Evolutionary conservation across 2,888 invertebrate genomes (phyloP).

Genomic region (Stomorhina lunata): DNA sequence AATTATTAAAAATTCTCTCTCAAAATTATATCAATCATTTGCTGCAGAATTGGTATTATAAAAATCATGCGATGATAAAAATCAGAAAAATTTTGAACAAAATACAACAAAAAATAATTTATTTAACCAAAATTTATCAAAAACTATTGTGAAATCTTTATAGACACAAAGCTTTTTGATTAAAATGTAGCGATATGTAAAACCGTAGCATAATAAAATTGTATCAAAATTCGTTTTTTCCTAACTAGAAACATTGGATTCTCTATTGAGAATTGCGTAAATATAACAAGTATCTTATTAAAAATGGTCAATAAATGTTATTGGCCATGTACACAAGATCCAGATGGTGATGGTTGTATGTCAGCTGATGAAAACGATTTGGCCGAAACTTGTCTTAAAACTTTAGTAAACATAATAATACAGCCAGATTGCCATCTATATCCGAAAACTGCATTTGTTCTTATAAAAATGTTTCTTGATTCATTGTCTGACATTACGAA

Average conservation of each 20-base stretch:
- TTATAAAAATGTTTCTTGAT: conserved; percentile 83
- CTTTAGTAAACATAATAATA: conserved; percentile 81
- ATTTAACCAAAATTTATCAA: too few species aligned
- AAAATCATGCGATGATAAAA: too few species aligned
- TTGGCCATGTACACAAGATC: conserved; percentile 78
- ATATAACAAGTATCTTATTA: conserved; percentile 78
- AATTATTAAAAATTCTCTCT: too few species aligned
- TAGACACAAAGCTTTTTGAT: too few species aligned
- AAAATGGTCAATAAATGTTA: conserved; percentile 80
- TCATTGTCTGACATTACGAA: conserved; percentile 82
- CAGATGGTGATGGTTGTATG: conserved; percentile 81
- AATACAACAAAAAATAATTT: too few species aligned
- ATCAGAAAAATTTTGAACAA: too few species aligned
- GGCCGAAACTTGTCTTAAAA: conserved; percentile 84
- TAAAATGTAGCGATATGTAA: too few species aligned
- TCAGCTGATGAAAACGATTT: conserved; percentile 82
- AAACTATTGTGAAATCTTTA: too few species aligned
- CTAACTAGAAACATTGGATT: conserved; percentile 78
- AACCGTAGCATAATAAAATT: too few species aligned
- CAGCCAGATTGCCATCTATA: conserved; percentile 84
- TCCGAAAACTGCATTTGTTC: conserved; percentile 82
- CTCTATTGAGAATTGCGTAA: conserved; percentile 77
- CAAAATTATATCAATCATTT: too few species aligned
- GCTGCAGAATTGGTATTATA: too few species aligned
- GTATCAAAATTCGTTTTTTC: too few species aligned